Percentiles rank a stretch among this genome's conserved stretches.
Conservation (phyloP, 2,113 vertebrate species). For the Scopus umbretta region DNA sequence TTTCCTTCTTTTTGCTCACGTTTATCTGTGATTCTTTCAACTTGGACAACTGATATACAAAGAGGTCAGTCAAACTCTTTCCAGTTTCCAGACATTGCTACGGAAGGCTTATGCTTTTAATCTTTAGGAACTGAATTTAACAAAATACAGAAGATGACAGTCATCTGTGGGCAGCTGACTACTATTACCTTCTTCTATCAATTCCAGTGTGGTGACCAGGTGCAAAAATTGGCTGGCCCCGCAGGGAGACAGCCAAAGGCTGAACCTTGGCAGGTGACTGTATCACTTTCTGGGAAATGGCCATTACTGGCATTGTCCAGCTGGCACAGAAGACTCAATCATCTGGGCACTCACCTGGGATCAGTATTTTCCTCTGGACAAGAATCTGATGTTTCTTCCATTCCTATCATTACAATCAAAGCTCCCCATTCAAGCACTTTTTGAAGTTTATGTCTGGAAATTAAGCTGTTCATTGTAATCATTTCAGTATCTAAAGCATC, state of each 20-base stretch:
- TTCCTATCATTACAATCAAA: not conserved
- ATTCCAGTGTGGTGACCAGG: not conserved
- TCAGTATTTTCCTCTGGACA: not conserved
- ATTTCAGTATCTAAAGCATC: not conserved
- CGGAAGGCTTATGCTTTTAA: not conserved
- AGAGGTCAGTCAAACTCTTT: not conserved
- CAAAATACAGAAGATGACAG: not conserved
- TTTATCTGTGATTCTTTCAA: not conserved
- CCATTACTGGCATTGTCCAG: not conserved
- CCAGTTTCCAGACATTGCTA: not conserved
- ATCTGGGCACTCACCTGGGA: not conserved
- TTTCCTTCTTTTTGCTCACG: not conserved
- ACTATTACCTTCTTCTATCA: not conserved
- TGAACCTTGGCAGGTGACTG: not conserved
- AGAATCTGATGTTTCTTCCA: not conserved
- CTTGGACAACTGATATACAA: not conserved
- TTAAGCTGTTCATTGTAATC: not conserved
- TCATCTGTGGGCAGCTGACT: not conserved
- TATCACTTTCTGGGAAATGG: not conserved
- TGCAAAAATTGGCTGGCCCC: not conserved
- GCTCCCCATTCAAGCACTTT: not conserved
- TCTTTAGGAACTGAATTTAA: not conserved
- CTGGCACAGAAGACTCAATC: not conserved
- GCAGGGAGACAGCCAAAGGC: not conserved
- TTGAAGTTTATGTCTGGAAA: not conserved